These are phyloP conservation scores for Passer domesticus DNA, from an alignment of 2,113 vertebrate genomes.

Conservation along the genomic window DNA sequence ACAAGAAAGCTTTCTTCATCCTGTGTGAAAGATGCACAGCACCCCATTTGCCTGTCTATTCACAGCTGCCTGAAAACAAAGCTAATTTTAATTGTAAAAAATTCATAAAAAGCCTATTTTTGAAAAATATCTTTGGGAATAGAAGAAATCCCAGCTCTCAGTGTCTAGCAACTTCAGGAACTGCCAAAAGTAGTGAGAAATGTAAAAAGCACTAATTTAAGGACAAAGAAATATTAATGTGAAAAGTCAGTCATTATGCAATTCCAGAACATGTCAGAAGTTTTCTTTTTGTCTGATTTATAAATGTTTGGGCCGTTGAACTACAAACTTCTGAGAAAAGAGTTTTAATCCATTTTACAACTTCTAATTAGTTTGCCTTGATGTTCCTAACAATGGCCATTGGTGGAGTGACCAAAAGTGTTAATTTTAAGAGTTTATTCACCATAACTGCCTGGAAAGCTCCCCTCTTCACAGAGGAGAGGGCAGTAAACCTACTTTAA, in stretches of 20 bases:
- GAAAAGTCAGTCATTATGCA: neutral
- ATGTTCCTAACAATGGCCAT: neutral
- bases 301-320: neutral
- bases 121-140: neutral
- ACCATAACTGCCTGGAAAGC: neutral
- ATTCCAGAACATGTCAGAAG: neutral
- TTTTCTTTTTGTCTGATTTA: slow-evolving; percentile 1
- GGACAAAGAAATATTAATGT: slow-evolving; percentile 33
- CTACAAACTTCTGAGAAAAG: neutral
- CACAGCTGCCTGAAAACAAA: slow-evolving; percentile 19
- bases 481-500: slow-evolving; percentile 37
- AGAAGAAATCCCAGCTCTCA: neutral
- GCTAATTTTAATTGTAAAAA: neutral
- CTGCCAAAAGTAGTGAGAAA: slow-evolving; percentile 15
- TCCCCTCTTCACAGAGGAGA: neutral
- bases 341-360: neutral
- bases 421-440: neutral
- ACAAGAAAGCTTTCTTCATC: neutral
- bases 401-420: neutral
- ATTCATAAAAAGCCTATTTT: neutral
- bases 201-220: slow-evolving; percentile 6
- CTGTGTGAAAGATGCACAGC: neutral
- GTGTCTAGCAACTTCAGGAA: neutral
- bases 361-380: neutral
- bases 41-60: neutral